These are phyloP conservation scores for Protobothrops mucrosquamatus DNA, from an alignment of 2,113 vertebrate species.

Conservation along the genomic window DNA sequence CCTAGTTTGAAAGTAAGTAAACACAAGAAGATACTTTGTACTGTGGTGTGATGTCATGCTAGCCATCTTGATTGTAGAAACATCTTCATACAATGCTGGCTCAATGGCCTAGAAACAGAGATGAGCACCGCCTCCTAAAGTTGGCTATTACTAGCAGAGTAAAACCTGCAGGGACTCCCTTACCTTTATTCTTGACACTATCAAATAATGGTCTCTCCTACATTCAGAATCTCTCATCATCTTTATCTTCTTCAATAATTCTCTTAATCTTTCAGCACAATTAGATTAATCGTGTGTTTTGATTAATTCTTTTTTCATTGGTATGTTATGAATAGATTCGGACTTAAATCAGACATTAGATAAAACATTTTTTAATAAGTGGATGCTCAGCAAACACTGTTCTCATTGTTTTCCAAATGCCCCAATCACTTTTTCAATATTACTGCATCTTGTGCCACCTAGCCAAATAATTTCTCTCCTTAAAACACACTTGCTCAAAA, in stretches of 20 bases:
- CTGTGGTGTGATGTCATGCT: neutral
- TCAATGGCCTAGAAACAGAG: neutral
- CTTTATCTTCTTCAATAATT: neutral
- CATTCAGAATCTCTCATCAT: neutral
- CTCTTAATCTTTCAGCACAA: neutral
- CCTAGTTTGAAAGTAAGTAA: neutral
- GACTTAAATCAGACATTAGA: neutral
- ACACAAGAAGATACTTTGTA: neutral
- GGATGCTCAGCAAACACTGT: neutral
- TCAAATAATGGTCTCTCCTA: neutral
- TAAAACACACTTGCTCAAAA: neutral
- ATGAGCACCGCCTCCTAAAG: neutral
- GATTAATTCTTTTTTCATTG: neutral
- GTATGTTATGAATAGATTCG: neutral
- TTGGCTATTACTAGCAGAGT: neutral
- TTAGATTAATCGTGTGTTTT: neutral
- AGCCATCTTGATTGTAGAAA: neutral
- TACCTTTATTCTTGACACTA: neutral
- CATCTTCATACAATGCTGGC: neutral
- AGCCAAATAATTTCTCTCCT: neutral
- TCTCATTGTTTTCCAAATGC: neutral
- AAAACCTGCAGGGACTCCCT: neutral
- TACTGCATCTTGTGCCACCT: neutral
- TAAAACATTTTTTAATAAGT: neutral
- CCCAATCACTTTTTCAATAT: neutral